Percentiles rank a stretch among this genome's conserved stretches.
Evolutionary conservation across 2,888 invertebrate genomes (phyloP).

Genomic region (Dioctria rufipes): DNA sequence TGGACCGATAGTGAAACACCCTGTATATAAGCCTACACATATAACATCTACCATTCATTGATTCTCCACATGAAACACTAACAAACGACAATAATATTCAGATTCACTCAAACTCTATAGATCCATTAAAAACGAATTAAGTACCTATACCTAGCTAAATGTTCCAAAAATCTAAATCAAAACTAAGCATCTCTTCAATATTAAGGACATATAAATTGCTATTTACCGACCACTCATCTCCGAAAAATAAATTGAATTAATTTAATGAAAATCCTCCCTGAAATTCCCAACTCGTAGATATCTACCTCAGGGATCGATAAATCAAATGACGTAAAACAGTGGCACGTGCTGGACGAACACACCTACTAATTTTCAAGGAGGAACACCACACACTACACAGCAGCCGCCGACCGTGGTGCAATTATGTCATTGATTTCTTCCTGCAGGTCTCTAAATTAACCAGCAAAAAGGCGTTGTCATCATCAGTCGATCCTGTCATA

Average conservation of each 20-base stretch:
- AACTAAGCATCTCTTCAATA: neutral
- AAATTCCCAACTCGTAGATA: conserved; percentile 17
- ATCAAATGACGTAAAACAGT: conserved; percentile 24
- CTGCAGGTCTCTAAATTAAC: conserved; percentile 7
- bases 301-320: conserved; percentile 38
- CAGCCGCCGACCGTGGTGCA: conserved; percentile 17
- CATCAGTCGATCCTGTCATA: neutral
- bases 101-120: no score
- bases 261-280: conserved; percentile 24
- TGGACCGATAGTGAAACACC: no score
- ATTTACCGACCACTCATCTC: conserved; percentile 7
- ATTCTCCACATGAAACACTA: no score
- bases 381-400: neutral
- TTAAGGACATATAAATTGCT: neutral
- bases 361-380: conserved; percentile 37
- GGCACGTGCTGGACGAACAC: conserved; percentile 46
- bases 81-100: no score
- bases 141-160: neutral
- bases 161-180: neutral
- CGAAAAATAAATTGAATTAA: conserved; percentile 36
- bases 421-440: conserved; percentile 38
- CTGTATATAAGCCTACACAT: no score
- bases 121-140: no score
- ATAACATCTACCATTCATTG: no score
- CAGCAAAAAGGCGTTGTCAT: neutral